Conservation (phyloP, 2,888 invertebrate genomes). For the Agriotes lineatus region DNA sequence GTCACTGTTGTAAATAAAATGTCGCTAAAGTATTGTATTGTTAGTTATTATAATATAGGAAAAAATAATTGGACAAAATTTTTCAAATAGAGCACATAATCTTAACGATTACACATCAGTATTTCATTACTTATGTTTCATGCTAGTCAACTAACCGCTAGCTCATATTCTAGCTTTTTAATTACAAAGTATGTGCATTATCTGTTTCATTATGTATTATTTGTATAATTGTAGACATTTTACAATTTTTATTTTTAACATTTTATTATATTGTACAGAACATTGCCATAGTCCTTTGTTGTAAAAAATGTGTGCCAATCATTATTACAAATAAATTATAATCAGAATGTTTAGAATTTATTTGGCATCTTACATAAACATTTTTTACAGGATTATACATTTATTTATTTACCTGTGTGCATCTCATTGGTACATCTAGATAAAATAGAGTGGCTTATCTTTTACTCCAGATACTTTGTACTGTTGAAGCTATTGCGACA, state of each 20-base stretch:
- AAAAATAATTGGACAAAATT: slow-evolving; percentile 55
- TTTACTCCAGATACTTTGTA: too few species aligned
- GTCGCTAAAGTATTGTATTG: slow-evolving; percentile 59
- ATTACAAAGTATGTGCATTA: slow-evolving; percentile 47
- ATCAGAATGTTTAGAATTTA: slow-evolving; percentile 42
- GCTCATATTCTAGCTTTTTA: slow-evolving; percentile 48
- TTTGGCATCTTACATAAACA: too few species aligned
- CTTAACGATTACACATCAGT: slow-evolving; percentile 61
- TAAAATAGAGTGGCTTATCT: too few species aligned
- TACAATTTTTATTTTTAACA: slow-evolving; percentile 43
- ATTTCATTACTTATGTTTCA: slow-evolving; percentile 52
- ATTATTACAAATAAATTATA: slow-evolving; percentile 65
- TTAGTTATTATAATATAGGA: slow-evolving; percentile 53
- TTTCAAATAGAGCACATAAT: slow-evolving; percentile 61
- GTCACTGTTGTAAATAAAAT: slow-evolving; percentile 63
- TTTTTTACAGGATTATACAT: too few species aligned
- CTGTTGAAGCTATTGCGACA: too few species aligned
- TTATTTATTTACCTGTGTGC: too few species aligned
- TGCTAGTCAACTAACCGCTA: slow-evolving; percentile 50
- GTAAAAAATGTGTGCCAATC: slow-evolving; percentile 67
- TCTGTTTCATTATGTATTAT: slow-evolving; percentile 39
- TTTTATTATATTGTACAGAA: slow-evolving; percentile 62
- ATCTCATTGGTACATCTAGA: too few species aligned
- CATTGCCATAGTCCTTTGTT: slow-evolving; percentile 63
- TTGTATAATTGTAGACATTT: slow-evolving; percentile 43